Evolutionary conservation across 2,797 vertebrate species (phyloP).

Genomic region (Presbytis comata): DNA sequence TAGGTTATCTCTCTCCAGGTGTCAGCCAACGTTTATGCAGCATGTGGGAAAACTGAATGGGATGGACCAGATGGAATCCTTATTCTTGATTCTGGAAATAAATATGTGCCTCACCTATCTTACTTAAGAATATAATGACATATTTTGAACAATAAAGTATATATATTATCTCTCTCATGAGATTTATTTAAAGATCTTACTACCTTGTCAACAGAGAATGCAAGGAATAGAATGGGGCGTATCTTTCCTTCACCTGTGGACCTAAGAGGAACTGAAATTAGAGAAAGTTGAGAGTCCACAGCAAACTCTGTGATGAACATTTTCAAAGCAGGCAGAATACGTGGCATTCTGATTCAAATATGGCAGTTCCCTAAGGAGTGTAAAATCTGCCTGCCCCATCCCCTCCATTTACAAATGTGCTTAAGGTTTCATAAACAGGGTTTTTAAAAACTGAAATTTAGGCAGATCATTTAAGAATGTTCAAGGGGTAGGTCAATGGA

Average conservation of each 20-base stretch:
- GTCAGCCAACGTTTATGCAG: not conserved
- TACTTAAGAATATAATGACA: not conserved
- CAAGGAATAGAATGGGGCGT: not conserved
- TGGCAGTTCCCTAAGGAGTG: not conserved
- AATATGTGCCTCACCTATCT: not conserved
- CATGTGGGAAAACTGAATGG: not conserved
- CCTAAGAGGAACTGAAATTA: not conserved
- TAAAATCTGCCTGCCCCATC: not conserved
- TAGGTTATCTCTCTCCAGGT: not conserved
- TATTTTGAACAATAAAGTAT: not conserved
- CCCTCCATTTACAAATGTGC: not conserved
- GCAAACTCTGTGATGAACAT: not conserved
- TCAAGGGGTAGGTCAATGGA: not conserved
- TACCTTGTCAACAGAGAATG: not conserved
- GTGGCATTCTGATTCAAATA: not conserved
- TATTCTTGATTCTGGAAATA: not conserved
- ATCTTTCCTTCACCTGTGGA: not conserved
- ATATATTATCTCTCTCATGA: not conserved
- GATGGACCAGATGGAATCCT: not conserved
- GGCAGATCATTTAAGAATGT: not conserved
- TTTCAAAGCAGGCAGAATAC: constrained; percentile 9
- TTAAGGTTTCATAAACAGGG: not conserved
- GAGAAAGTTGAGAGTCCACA: not conserved
- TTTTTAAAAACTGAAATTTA: not conserved
- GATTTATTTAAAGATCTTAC: constrained; percentile 36